Evolutionary conservation across 2,113 vertebrate genomes (phyloP).

Genomic region (Lethenteron reissneri): DNA sequence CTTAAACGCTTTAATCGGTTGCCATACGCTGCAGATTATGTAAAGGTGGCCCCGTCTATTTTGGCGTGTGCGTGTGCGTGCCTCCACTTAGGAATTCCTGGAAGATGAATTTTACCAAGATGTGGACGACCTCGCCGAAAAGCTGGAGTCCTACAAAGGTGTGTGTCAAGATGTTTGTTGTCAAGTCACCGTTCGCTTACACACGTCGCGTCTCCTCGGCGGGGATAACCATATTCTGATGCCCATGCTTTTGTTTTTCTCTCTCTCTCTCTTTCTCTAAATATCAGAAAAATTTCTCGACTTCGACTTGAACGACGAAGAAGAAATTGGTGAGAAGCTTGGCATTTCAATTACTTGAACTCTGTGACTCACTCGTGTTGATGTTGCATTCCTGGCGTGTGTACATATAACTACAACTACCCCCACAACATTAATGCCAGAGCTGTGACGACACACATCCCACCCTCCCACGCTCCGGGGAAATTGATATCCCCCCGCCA

Average conservation of each 20-base stretch:
- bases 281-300: conserved; percentile 85
- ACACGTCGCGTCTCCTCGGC: too few species aligned
- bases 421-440: background rate
- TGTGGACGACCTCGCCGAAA: background rate
- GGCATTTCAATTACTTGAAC: background rate
- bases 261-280: conserved; percentile 7
- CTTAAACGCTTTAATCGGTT: too few species aligned
- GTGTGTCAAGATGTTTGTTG: too few species aligned
- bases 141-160: background rate
- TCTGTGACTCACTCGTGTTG: background rate
- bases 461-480: too few species aligned
- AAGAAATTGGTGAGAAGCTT: conserved; percentile 70
- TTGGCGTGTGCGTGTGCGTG: too few species aligned
- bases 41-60: too few species aligned
- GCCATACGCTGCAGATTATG: too few species aligned
- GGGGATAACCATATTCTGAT: too few species aligned
- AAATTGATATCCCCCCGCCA: too few species aligned
- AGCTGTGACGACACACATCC: too few species aligned
- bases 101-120: conserved; percentile 1
- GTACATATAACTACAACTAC: background rate
- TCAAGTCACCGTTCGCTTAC: too few species aligned
- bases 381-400: background rate
- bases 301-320: conserved; percentile 87
- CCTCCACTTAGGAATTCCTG: background rate
- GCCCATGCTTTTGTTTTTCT: too few species aligned